Conservation (phyloP, 1,140 invertebrate species). For the Campoletis sonorensis region DNA sequence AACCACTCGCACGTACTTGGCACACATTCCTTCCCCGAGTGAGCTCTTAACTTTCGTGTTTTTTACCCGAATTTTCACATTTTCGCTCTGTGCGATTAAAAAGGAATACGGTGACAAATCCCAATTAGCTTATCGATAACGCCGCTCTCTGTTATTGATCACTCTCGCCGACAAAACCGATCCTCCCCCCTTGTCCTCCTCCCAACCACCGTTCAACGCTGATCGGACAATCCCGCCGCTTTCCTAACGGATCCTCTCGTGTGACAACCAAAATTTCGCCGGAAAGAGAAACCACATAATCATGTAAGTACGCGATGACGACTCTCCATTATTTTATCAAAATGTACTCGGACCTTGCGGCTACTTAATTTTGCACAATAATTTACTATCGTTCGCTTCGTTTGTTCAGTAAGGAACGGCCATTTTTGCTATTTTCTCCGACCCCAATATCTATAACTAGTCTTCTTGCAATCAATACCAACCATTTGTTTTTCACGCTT, state of each 20-base stretch:
- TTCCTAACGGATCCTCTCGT: not conserved
- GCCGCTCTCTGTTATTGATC: conserved; percentile 51
- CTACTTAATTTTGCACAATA: conserved; percentile 39
- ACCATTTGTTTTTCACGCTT: conserved; percentile 16
- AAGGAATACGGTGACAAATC: too few relatives aligned
- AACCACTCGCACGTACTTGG: not conserved
- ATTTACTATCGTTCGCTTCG: conserved; percentile 8
- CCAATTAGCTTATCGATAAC: not conserved
- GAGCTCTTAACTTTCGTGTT: not conserved
- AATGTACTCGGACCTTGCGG: conserved; percentile 47
- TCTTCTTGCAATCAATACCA: not conserved
- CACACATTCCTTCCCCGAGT: not conserved
- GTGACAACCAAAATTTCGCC: conserved; percentile 22
- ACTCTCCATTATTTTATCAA: not conserved
- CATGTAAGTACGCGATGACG: conserved; percentile 62
- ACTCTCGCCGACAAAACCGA: conserved; percentile 16
- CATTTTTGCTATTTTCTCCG: conserved; percentile 19
- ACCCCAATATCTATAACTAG: not conserved
- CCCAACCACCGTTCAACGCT: too few relatives aligned
- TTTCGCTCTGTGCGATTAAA: not conserved
- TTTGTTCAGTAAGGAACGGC: conserved; percentile 4
- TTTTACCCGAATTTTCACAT: too few relatives aligned
- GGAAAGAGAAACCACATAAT: conserved; percentile 46
- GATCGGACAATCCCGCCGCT: not conserved
- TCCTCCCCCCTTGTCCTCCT: too few relatives aligned